Conservation (phyloP, 2,113 vertebrate genomes). For the Pteruthius melanotis region DNA sequence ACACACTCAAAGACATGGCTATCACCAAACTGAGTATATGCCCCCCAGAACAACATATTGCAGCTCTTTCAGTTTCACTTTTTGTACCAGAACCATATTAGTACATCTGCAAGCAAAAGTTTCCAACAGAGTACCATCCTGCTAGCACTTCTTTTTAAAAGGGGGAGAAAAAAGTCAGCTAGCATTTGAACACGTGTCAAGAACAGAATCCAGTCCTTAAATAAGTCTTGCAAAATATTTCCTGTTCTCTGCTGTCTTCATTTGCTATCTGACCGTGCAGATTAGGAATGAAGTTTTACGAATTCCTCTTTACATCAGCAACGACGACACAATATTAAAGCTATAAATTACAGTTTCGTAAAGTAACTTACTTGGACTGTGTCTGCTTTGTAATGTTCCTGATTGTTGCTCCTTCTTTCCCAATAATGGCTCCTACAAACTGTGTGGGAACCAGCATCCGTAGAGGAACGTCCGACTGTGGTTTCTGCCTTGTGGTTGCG, state of each 20-base stretch:
- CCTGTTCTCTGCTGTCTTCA: not conserved
- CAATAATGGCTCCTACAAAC: slow-evolving; percentile 97
- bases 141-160: not conserved
- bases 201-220: not conserved
- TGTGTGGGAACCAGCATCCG: slow-evolving; percentile 94
- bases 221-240: not conserved
- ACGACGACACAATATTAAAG: not conserved
- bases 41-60: not conserved
- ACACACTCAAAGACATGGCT: not conserved
- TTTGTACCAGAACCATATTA: not conserved
- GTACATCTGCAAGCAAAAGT: not conserved
- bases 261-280: not conserved
- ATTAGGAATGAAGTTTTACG: not conserved
- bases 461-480: slow-evolving; percentile 89
- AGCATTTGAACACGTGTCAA: rapidly evolving
- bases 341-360: not conserved
- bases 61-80: not conserved
- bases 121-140: not conserved
- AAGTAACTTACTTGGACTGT: slow-evolving; percentile 89
- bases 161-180: not conserved
- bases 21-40: not conserved
- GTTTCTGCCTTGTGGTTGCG: slow-evolving; percentile 83
- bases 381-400: slow-evolving; percentile 98
- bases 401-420: slow-evolving; percentile 96
- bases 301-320: not conserved